Evolutionary conservation across 2,888 invertebrate genomes (phyloP), one percentile per base, ranked within the genome.

Genomic region (Dermolepida albohirtum): DNA sequence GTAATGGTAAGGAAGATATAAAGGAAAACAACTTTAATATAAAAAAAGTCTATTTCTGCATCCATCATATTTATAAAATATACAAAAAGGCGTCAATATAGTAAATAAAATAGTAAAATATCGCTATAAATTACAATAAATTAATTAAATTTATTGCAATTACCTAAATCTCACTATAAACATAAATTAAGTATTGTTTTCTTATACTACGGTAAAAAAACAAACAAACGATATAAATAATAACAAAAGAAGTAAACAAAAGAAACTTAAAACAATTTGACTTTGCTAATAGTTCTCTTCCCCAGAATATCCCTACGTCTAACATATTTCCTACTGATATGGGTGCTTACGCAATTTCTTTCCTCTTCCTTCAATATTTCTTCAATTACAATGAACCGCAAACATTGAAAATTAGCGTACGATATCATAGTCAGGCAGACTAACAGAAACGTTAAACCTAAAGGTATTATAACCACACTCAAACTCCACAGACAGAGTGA

Each of bases 391-490:
- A 72, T 68, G 57, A 68, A 71, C 11, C 64, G 54, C 41, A 73
- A 41, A 39, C 72, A 72, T 10, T 66, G 68, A 27, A 67, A 69
- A 41, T 74, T 73, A 43, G 74, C 59, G 50, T 72, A 72, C 0
- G 71, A 71, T 62, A 75, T 74, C 34, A 70, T 39, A 11, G 68
- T 71, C 16, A 74, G 50, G 44, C 78, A 78, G 7, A 70, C 71
- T 6, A 77, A 67, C 47, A 80, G 66, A 68, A 81, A 80, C 7
- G 77, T 39, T 29, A 80, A 74, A 14, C 80, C 81, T 5, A 66
- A 66, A 12, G 81, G 78, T 41, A 78, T 57, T 50, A 70, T 52
- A 4, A 70, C 74, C 0, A 66, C 63, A 49, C 71, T 71, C 64
- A 81, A 71, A 17, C 74, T 72, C 70, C 76, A 78, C 57, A 78